Evolutionary conservation across 2,888 invertebrate species (phyloP).

Genomic region (Euclidia mi): DNA sequence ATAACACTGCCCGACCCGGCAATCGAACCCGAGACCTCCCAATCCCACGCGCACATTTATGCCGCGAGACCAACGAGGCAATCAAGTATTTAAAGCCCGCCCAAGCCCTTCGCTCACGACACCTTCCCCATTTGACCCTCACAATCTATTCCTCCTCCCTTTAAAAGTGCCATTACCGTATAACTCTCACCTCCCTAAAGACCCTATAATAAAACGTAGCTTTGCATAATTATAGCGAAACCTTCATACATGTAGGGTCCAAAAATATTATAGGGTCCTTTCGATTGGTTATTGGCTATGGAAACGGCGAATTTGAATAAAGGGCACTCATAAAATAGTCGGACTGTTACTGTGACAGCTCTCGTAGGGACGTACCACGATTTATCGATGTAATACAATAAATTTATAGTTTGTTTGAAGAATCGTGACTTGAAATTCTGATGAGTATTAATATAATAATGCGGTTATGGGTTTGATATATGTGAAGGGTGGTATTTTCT

Average conservation of each 20-base stretch:
- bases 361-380: constrained; percentile 59
- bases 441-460: too few relatives aligned
- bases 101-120: too few relatives aligned
- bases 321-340: constrained; percentile 86
- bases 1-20: too few relatives aligned
- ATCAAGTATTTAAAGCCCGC: too few relatives aligned
- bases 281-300: constrained; percentile 81
- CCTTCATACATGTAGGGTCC: constrained; percentile 67
- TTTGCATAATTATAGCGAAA: constrained; percentile 55
- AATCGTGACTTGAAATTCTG: constrained; percentile 12
- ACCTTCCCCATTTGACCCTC: too few relatives aligned
- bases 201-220: constrained; percentile 44
- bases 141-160: constrained; percentile 7
- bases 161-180: constrained; percentile 39
- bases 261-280: constrained; percentile 67
- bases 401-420: constrained; percentile 14
- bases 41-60: too few relatives aligned
- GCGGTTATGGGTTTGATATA: too few relatives aligned
- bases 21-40: too few relatives aligned
- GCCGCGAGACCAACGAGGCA: too few relatives aligned
- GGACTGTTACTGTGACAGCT: constrained; percentile 79
- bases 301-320: constrained; percentile 87
- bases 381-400: constrained; percentile 34
- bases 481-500: too few relatives aligned
- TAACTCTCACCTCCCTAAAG: constrained; percentile 53